A percentile compares a stretch with the other conserved stretches of the same genome.
phyloP scores from a whole-genome alignment of 2,113 vertebrate genomes.

The Charina bottae region DNA sequence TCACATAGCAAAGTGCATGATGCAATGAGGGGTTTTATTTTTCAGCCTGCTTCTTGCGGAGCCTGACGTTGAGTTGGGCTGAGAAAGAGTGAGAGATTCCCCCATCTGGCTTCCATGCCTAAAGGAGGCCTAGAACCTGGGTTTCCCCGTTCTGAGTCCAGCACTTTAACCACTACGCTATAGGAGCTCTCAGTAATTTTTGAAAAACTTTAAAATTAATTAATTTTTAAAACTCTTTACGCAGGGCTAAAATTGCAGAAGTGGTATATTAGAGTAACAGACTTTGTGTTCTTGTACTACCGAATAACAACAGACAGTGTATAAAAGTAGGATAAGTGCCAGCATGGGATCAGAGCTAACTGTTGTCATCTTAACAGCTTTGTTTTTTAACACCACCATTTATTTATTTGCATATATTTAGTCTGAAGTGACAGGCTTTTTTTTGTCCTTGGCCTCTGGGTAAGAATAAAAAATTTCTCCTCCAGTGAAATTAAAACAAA shows the following conservation, averaged over 20 bases:
- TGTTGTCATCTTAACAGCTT: slow-evolving; percentile 26
- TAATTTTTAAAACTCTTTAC: not conserved
- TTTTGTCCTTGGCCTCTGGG: slow-evolving; percentile 47
- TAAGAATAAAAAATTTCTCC: slow-evolving; percentile 46
- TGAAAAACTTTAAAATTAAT: slow-evolving; percentile 19
- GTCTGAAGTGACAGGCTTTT: slow-evolving; percentile 12
- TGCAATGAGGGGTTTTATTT: not conserved
- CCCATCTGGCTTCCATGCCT: not conserved
- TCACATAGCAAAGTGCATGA: not conserved
- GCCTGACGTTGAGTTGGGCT: not conserved
- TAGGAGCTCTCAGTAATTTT: not conserved
- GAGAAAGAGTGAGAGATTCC: not conserved
- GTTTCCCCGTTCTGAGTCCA: not conserved
- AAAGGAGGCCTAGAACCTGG: not conserved
- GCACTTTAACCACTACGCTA: not conserved
- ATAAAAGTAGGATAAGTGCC: slow-evolving; percentile 48
- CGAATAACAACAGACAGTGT: slow-evolving; percentile 38
- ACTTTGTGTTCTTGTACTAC: slow-evolving; percentile 49
- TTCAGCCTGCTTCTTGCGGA: not conserved
- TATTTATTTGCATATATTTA: slow-evolving; percentile 23
- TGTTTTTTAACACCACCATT: slow-evolving; percentile 38
- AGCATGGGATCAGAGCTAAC: slow-evolving; percentile 46
- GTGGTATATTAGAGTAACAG: slow-evolving; percentile 23
- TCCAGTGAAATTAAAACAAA: slow-evolving; percentile 36
- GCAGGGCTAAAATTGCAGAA: not conserved